Evolutionary conservation across 1,140 invertebrate species (phyloP).

Genomic region (Drosophila funebris): DNA sequence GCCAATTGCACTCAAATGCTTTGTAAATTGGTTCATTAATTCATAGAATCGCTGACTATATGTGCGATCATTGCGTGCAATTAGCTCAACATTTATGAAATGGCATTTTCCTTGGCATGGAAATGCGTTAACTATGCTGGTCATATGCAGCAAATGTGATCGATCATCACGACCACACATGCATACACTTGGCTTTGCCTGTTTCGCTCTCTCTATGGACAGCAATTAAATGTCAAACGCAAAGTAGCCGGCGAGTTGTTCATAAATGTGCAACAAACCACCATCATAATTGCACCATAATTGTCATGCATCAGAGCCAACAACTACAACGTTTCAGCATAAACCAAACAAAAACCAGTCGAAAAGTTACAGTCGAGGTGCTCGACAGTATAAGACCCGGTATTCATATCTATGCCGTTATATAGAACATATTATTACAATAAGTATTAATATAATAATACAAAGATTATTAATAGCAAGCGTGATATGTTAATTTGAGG

Average conservation of each 20-base stretch:
- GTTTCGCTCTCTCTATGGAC: neutral
- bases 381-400: no score
- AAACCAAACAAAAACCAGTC: no score
- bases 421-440: no score
- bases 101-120: constrained; percentile 42
- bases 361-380: no score
- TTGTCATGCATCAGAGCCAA: constrained; percentile 44
- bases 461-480: no score
- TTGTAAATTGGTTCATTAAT: constrained; percentile 70
- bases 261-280: constrained; percentile 62
- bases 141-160: neutral
- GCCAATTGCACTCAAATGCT: constrained; percentile 69
- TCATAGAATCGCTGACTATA: constrained; percentile 12
- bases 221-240: constrained; percentile 46
- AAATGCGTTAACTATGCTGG: constrained; percentile 23
- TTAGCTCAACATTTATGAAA: constrained; percentile 52
- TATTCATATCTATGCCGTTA: no score
- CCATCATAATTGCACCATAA: constrained; percentile 68
- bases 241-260: constrained; percentile 38
- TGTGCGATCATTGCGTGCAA: constrained; percentile 40
- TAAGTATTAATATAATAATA: no score
- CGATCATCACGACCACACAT: neutral
- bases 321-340: neutral
- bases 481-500: no score
- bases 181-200: neutral